Evolutionary conservation across 1,140 invertebrate species (phyloP), one percentile per base, ranked within the genome.

Genomic region (Caerostris extrusa): DNA sequence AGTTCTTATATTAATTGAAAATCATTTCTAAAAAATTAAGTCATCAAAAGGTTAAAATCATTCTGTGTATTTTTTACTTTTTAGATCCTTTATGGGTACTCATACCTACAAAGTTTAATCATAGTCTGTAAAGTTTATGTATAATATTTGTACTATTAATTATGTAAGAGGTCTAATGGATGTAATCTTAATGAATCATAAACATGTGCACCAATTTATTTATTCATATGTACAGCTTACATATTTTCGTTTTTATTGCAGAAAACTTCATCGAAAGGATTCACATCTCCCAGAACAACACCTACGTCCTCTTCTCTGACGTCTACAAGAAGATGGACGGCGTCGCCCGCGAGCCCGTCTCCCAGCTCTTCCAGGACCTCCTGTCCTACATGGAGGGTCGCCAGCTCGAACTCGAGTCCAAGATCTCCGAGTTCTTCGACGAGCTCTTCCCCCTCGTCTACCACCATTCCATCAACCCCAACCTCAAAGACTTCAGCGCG

Each of bases 361-460:
- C 96, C 10, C 96, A 96, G 1, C 96, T 98, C 12, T 98, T 98
- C 96, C 96, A 96, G 56, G 97, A 97, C 95, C 97, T 98, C 95
- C 96, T 97, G 94, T 96, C 97, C 93, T 98, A 97, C 95, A 96
- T 98, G 77, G 96, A 95, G 56, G 95, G 95, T 55, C 95, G 96
- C 19, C 95, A 96, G 19, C 95, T 96, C 12, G 96, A 97, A 58
- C 95, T 97, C 4, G 96, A 97, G 95, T 96, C 96, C 8, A 97
- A 97, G 7, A 97, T 98, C 7, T 96, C 96, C 56, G 96, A 97
- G 53, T 98, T 99, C 96, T 99, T 98, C 96, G 96, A 97, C n/a
- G 96, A 97, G 14, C 96, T 99, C 3, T 99, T 98, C 95, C 98
- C 98, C 0, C 96, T 98, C 14, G 98, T 98, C 19, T 98, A 98